Evolutionary conservation across 2,113 vertebrate genomes (phyloP), one percentile per base, ranked within the genome.

Genomic region (Eulemur rufifrons): DNA sequence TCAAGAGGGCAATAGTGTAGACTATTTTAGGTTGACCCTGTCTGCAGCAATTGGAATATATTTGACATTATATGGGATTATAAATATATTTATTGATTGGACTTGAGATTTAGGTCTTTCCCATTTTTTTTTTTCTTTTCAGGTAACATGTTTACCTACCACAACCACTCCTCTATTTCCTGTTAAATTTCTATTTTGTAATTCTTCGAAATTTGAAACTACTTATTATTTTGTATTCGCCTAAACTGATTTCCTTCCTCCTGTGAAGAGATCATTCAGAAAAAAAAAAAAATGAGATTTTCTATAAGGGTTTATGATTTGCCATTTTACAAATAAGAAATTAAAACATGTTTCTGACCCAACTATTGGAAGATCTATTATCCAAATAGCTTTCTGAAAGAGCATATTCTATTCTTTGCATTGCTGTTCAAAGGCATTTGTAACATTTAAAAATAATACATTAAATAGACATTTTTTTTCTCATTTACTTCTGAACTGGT

Each of bases 71-170:
- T 45, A 82, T 11, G 81, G 27, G 15, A 85, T 85, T 81, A 90
- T 3, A 94, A 87, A 88, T 68, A 39, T 45, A n/a, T 78, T 88
- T 92, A 81, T 76, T 92, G 90, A 87, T 77, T 69, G 8, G 21
- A 86, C 15, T 74, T 95, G 69, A 91, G 8, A 74, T 52, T 92
- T 68, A n/a, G 68, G 17, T 39, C 12, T 78, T 45, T 50, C 12
- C 34, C 3, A 13, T 1, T 88, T 73, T 47, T 47, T 47, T 56
- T 85, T 42, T 59, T 4, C 1, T 85, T 42, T 59, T 4, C 1
- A 77, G n/a, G 34, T 56, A 89, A 68, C 0, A 68, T 64, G 47
- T 95, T 97, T 94, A 83, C 9, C 11, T 54, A 27, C 2, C 6
- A 71, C 13, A 63, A 71, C 42, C 18, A 37, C 29, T 66, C 71